Evolutionary conservation across 2,113 vertebrate genomes (phyloP), one percentile per base, ranked within the genome.

Genomic region (Chloropsis cyanopogon): DNA sequence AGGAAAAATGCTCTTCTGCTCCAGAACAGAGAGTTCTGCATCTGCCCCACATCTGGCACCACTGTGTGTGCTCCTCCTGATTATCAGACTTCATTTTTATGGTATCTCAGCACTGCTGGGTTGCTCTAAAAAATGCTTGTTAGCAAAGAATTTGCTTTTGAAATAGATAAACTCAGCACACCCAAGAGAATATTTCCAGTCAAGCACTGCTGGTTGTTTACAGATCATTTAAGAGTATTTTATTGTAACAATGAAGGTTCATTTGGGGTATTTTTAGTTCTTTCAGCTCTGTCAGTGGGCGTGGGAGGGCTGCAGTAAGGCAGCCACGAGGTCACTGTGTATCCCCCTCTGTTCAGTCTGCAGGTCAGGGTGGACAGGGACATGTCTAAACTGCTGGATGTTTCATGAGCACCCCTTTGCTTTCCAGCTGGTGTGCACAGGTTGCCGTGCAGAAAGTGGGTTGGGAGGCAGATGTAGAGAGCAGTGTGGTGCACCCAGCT

Each of bases 311-410:
- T 93, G 21, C 6, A 5, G 37, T 11, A 24, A 24, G 59, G 76
- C 53, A 54, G n/a, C 23, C 26, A 1, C 14, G 0, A 3, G 19
- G 31, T 46, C 7, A 1, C 44, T 5, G 37, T 9, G 18, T 15
- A 42, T 56, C n/a, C 16, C 44, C 21, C 39, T 76, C 26, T 57
- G 21, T 24, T 50, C 29, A 35, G 59, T 90, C 22, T 23, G 50
- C 12, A 19, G 46, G n/a, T 20, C 1, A 1, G 42, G 19, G 39
- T 16, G 17, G 42, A 8, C 29, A 29, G 33, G 10, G 42, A 29
- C 0, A 0, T 28, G 4, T 33, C 46, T 44, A 9, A 66, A n/a
- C 24, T 2, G 0, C 47, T 44, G 69, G 26, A 4, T 54, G 17
- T 39, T 78, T 41, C 35, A 5, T 3, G 14, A 60, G n/a, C 49